Evolutionary conservation across 1,140 invertebrate genomes (phyloP), one percentile per base, ranked within the genome.

Genomic region (Kradibia gibbosae): DNA sequence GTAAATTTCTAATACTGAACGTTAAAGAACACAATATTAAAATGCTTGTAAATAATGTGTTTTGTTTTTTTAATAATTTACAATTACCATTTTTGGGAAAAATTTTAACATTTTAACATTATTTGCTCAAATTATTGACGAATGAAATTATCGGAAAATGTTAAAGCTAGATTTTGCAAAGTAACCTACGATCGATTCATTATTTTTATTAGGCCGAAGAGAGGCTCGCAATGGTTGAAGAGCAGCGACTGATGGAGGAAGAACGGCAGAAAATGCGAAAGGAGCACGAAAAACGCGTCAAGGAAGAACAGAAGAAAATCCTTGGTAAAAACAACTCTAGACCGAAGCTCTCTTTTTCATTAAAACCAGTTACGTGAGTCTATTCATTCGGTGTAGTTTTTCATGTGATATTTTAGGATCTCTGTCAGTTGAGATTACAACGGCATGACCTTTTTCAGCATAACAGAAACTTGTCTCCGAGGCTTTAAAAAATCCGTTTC

Each of bases 261-360:
- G 97, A 98, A 89, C 94, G 96, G 86, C 97, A 98, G 90, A 95
- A 95, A 88, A 93, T 99, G 91, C 95, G 96, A 88, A 97, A 97
- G 91, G 97, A 98, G 90, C 96, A 98, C 89, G 97, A 98, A 87
- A 97, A 96, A 86, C 94, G 96, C 84, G 93, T 96, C 71, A 98
- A 98, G 92, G 96, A 98, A 91, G 98, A 99, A 92, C 98, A 99
- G 92, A 98, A 98, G 91, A 96, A 97, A 90, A 99, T 99, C 85
- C 93, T 99, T 85, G 98, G 98, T 86, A 99, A 99, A 93, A 98
- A 98, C 91, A 98, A 98, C 93, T 98, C 97, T 81, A 94, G 98
- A 90, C 98, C 98, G 76, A 98, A 98, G 92, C 92, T 99, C 83
- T 98, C 97, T 84, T 99, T 99, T 92, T 94, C 95, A 83, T 92